Conservation (phyloP, 2,797 vertebrate species). For the Oreonectes daqikongensis region DNA sequence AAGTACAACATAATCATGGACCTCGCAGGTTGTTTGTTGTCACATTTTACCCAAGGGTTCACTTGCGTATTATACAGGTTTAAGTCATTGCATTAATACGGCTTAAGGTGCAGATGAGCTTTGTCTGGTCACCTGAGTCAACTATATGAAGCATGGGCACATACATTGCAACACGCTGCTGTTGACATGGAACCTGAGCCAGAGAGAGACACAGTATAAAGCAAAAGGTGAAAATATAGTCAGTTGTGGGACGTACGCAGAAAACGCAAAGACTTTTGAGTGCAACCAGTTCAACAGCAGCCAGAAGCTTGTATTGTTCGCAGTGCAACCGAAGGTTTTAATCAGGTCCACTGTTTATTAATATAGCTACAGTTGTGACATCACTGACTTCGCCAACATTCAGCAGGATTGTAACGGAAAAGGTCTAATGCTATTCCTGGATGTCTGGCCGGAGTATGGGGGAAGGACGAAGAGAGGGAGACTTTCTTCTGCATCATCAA, state of each 20-base stretch:
- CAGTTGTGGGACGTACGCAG: background rate
- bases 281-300: constrained; percentile 26
- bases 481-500: constrained; percentile 22
- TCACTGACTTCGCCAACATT: constrained; percentile 10
- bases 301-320: constrained; percentile 19
- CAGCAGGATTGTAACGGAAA: constrained; percentile 15
- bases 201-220: constrained; percentile 15
- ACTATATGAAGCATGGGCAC: constrained; percentile 19
- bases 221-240: constrained; percentile 15
- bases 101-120: constrained; percentile 50
- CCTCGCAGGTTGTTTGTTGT: constrained; percentile 12
- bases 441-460: constrained; percentile 8
- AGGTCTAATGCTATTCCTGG: constrained; percentile 9
- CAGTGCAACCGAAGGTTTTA: constrained; percentile 29
- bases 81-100: constrained; percentile 37
- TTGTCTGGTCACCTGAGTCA: constrained; percentile 51
- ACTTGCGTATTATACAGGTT: constrained; percentile 26
- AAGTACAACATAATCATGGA: constrained; percentile 11
- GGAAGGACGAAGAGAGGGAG: constrained; percentile 2
- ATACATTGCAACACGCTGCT: constrained; percentile 15
- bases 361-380: constrained; percentile 35
- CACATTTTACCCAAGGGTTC: background rate
- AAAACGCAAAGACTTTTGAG: background rate
- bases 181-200: constrained; percentile 43
- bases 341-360: constrained; percentile 30